Conservation (phyloP, 2,797 vertebrate genomes). For the Podargus strigoides region DNA sequence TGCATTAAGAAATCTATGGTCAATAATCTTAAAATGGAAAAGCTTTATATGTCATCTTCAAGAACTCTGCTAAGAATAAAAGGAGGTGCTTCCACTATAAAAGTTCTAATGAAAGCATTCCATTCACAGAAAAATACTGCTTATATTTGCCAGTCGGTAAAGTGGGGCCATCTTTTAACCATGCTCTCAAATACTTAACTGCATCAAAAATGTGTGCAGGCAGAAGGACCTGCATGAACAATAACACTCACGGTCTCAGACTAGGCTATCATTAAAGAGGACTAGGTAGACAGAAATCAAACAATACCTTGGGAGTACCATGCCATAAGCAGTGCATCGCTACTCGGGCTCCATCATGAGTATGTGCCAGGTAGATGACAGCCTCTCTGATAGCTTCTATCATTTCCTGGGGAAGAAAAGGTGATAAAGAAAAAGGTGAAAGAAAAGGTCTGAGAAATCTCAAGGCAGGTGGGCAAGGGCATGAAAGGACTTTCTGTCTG, state of each 20-base stretch:
- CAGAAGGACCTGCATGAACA: background rate
- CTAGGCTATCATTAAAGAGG: background rate
- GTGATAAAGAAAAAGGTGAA: background rate
- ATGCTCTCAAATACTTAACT: background rate
- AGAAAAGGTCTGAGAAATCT: background rate
- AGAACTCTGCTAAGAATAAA: background rate
- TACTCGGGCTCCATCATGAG: constrained; percentile 91
- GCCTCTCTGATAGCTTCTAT: constrained; percentile 93
- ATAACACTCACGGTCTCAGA: background rate
- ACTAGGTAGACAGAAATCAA: background rate
- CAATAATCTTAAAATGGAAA: background rate
- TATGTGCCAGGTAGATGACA: constrained; percentile 92
- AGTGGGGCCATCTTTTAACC: background rate
- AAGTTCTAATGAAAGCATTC: background rate
- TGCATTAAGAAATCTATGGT: background rate
- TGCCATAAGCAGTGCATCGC: constrained; percentile 96
- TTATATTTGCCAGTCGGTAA: background rate
- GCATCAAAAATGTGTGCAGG: background rate
- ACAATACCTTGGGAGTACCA: constrained; percentile 87
- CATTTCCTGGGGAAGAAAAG: constrained; percentile 83
- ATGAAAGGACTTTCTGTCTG: background rate
- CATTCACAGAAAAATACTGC: background rate
- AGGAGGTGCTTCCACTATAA: background rate
- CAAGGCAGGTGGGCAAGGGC: fast-evolving
- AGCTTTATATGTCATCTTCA: background rate